Conservation (phyloP, 2,113 vertebrate species). For the Gobiocypris rarus region DNA sequence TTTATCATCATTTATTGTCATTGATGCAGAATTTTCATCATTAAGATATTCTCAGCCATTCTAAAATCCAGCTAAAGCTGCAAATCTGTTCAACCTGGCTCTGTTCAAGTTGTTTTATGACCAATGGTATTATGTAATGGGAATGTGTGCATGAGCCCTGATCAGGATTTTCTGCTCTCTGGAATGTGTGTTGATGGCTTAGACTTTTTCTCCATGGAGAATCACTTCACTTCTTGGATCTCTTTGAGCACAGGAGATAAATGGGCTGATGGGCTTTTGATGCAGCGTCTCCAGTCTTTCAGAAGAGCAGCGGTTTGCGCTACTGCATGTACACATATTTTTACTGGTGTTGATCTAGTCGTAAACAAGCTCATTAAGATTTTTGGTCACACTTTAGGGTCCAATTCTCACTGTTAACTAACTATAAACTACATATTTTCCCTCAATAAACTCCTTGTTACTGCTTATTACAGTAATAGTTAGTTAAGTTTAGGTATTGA, state of each 20-base stretch:
- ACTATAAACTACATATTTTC: too few relatives aligned
- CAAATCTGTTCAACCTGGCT: slow-evolving; percentile 19
- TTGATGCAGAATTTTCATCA: background rate
- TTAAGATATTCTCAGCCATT: background rate
- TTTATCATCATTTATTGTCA: background rate
- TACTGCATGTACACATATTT: background rate
- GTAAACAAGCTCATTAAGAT: background rate
- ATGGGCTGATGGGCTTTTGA: slow-evolving; percentile 36
- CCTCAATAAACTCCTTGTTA: too few relatives aligned
- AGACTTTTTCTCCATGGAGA: slow-evolving; percentile 22
- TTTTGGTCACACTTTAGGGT: too few relatives aligned
- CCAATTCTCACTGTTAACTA: too few relatives aligned
- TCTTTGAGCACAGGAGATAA: slow-evolving; percentile 30
- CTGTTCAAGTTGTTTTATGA: slow-evolving; percentile 17
- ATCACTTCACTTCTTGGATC: slow-evolving; percentile 9
- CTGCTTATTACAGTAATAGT: too few relatives aligned
- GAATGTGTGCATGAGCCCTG: slow-evolving; percentile 6
- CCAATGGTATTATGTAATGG: background rate
- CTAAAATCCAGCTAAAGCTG: background rate
- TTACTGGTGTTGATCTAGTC: background rate
- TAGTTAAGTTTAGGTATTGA: too few relatives aligned
- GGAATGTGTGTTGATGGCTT: slow-evolving; percentile 16
- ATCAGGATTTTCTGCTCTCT: slow-evolving; percentile 41
- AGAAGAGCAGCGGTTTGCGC: slow-evolving; percentile 24
- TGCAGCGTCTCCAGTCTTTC: slow-evolving; percentile 39